These are phyloP conservation scores for Pristis pectinata DNA, from an alignment of 2,797 vertebrate species.

Conservation along the genomic window DNA sequence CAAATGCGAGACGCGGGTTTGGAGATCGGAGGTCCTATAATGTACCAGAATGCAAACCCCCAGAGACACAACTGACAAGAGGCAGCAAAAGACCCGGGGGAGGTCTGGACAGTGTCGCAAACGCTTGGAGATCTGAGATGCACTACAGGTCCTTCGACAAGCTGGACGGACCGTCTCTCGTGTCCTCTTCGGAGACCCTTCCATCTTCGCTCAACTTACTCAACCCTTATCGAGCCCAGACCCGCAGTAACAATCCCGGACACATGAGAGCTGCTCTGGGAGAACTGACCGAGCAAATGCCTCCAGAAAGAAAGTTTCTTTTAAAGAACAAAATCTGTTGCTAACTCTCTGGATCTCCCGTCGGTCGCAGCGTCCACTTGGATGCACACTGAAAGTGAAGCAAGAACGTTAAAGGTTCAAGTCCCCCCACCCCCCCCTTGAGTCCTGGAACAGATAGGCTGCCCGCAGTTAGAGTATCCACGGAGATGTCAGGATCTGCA, in stretches of 20 bases:
- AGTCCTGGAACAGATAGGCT: neutral
- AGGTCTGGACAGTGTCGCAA: neutral
- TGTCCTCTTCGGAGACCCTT: neutral
- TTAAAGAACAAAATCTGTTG: neutral
- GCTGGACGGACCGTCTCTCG: neutral
- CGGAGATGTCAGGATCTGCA: neutral
- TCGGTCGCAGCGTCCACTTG: neutral
- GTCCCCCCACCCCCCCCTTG: neutral
- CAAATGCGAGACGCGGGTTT: slow-evolving; percentile 8
- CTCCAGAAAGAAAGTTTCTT: neutral
- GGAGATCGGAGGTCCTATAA: slow-evolving; percentile 6
- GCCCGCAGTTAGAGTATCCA: neutral
- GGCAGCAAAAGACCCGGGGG: neutral
- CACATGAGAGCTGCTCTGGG: neutral
- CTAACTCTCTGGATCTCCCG: neutral
- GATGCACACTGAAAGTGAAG: neutral
- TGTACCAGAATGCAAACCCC: slow-evolving; percentile 9
- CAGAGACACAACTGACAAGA: neutral
- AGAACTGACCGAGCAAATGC: neutral
- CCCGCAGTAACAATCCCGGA: neutral
- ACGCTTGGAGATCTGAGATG: neutral
- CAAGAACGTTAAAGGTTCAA: neutral
- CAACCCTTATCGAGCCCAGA: slow-evolving; percentile 9
- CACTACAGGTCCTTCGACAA: neutral
- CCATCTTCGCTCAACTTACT: neutral